These are phyloP conservation scores for Itoplectis maculator DNA, from an alignment of 2,888 invertebrate genomes.

Conservation along the genomic window DNA sequence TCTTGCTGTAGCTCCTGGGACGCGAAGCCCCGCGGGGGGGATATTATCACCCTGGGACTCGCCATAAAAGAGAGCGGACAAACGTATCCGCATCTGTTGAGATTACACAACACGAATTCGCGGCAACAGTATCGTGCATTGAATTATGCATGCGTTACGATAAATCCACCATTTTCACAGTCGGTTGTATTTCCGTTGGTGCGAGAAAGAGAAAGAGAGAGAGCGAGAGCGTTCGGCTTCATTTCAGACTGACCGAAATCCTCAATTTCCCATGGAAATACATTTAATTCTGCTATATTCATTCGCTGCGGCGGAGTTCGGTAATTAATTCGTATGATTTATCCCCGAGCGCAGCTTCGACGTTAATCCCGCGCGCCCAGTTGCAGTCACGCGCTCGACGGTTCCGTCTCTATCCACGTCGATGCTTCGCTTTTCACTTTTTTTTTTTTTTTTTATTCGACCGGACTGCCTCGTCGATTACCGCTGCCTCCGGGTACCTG, in stretches of 20 bases:
- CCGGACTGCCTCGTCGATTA: constrained; percentile 60
- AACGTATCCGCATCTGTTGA: not conserved
- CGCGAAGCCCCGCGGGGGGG: too few relatives aligned
- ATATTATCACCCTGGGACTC: constrained; percentile 2
- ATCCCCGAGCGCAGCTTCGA: constrained; percentile 58
- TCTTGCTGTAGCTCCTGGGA: too few relatives aligned
- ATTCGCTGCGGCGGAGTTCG: constrained; percentile 58
- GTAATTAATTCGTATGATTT: constrained; percentile 67
- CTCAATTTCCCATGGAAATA: constrained; percentile 52
- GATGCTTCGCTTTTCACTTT: constrained; percentile 43
- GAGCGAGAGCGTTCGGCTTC: not conserved
- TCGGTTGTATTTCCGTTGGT: not conserved
- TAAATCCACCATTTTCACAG: constrained; percentile 24
- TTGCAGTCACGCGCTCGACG: constrained; percentile 59
- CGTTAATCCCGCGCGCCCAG: constrained; percentile 64
- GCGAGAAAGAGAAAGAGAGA: not conserved
- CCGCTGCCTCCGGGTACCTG: constrained; percentile 25
- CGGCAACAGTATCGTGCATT: not conserved
- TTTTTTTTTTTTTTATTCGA: too few relatives aligned
- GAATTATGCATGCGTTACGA: constrained; percentile 23
- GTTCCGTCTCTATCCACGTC: constrained; percentile 58
- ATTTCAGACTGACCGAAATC: constrained; percentile 38
- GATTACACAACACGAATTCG: constrained; percentile 18
- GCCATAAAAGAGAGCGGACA: not conserved
- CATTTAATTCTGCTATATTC: constrained; percentile 57